Base-by-base conservation (phyloP, 2,888 invertebrate genomes). In the Amblyjoppa fuscipennis region DNA sequence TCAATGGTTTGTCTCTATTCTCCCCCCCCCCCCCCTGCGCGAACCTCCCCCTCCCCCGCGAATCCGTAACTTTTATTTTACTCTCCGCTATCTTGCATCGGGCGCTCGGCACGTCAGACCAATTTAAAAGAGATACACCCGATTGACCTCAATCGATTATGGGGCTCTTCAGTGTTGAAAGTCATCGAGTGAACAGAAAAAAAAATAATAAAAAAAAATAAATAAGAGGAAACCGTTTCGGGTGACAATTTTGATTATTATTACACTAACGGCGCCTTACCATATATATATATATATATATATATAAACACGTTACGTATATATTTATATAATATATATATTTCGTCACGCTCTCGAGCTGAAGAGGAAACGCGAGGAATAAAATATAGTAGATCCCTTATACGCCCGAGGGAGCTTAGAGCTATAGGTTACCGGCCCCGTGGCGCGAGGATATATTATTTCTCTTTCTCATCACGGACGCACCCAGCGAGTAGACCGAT, bases 381-480 rank as follows among this genome's bases (percentile, higher is more conserved):
- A 56, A 68, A 82, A 79, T 79, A 82, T 38, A 31, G 77, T 49
- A 45, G 34, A 31, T 56, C 41, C 28, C 28, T 38, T 66, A 53
- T 66, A 82, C 77, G 82, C 82, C 66, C 71, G 71, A 82, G 71
- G 56, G 77, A 77, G 34, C 56, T 41, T 64, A 64, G 6, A 16
- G 16, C 68, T 59, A 71, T 78, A 61, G 45, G 53, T 79, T 64
- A 66, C 68, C 56, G 34, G 41, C 61, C 68, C 78, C 41, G 74
- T 31, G 68, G 64, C 64, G 64, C 64, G 64, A 81, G 71, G 61
- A 79, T 82, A 71, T 76, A 76, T 20, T 53, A 64, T 81, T 81
- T 81, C 82, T 82, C 59, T 74, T 83, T 85, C 85, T 85, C 84
- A 87, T 88, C 83, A 80, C 49, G 78, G 87, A 85, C 88, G 83